Base-by-base conservation (phyloP, 2,888 invertebrate genomes). In the Microplitis deprimator region DNA sequence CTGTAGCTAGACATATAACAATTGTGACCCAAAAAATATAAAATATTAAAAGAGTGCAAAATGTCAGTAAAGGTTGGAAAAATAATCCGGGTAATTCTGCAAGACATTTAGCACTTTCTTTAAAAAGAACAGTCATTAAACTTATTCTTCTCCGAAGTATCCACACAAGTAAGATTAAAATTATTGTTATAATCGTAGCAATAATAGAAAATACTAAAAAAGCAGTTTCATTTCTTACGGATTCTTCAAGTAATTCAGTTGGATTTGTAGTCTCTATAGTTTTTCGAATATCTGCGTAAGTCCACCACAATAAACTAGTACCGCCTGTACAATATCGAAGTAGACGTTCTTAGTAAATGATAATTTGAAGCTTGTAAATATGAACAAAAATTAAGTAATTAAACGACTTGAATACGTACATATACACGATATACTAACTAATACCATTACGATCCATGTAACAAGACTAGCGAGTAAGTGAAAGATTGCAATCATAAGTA, bases 31-130 rank as follows among this genome's bases (percentile, higher is more conserved):
- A 98, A 91, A 96, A 96, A 79, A 94, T 91, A 83, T 97, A 94
- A 89, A 98, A 97, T 72, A 94, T 86, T 29, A 95, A 90, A 0
- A 98, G 92, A 78, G 95, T 93, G 79, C 95, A 84, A 88, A 97
- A 96, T 0, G 98, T 98, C 85, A 96, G 90, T 13, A 96, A 89
- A 0, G 96, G 96, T 86, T 97, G 97, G 64, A 97, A 91, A 86
- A 97, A 94, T 68, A 98, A 91, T 4, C 94, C 94, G 0, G 98
- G 98, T 83, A 98, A 93, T 83, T 94, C 94, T 76, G 94, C 93
- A 83, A 98, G 92, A 87, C 97, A 98, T 85, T 94, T 94, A 13
- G 97, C 96, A 0, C 98, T 97, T 90, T 98, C 97, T 87, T 94
- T 94, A 88, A 98, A 98, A 78, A 98, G 91, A 20, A 95, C 94